A percentile compares a stretch with the other conserved stretches of the same genome.
Evolutionary conservation across 2,113 vertebrate genomes (phyloP).

Genomic region (Podarcis raffonei): DNA sequence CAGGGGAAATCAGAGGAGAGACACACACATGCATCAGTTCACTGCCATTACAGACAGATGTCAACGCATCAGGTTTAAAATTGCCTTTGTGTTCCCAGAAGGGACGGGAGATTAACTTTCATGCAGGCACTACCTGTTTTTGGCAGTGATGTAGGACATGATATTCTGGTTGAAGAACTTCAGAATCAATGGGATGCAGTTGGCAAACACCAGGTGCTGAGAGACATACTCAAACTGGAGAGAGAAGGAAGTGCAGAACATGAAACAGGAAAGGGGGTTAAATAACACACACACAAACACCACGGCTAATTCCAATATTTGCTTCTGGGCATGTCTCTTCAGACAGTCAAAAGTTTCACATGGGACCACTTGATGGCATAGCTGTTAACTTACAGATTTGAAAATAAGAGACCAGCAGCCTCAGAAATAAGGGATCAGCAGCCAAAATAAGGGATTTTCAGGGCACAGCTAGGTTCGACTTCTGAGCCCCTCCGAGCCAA

Average conservation of each 20-base stretch:
- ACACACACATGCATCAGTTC: not conserved
- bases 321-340: too few species aligned
- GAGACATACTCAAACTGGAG: conserved; percentile 95
- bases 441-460: too few species aligned
- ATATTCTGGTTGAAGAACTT: conserved; percentile 99
- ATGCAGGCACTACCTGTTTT: conserved; percentile 85
- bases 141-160: conserved; percentile 96
- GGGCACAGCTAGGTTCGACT: too few species aligned
- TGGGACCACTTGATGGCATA: not conserved
- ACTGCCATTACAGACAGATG: not conserved
- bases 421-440: too few species aligned
- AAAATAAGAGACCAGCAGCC: too few species aligned
- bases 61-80: not conserved
- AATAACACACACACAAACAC: too few species aligned
- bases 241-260: not conserved
- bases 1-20: conserved; percentile 32
- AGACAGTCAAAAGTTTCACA: not conserved
- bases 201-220: conserved; percentile 97
- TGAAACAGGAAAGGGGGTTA: not conserved
- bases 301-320: too few species aligned
- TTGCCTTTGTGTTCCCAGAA: not conserved
- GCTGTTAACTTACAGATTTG: too few species aligned
- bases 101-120: not conserved
- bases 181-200: conserved; percentile 97
- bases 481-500: too few species aligned